A percentile compares a stretch with the other conserved stretches of the same genome.
Conservation (phyloP, 2,888 invertebrate genomes). For the Frankliniella fusca region DNA sequence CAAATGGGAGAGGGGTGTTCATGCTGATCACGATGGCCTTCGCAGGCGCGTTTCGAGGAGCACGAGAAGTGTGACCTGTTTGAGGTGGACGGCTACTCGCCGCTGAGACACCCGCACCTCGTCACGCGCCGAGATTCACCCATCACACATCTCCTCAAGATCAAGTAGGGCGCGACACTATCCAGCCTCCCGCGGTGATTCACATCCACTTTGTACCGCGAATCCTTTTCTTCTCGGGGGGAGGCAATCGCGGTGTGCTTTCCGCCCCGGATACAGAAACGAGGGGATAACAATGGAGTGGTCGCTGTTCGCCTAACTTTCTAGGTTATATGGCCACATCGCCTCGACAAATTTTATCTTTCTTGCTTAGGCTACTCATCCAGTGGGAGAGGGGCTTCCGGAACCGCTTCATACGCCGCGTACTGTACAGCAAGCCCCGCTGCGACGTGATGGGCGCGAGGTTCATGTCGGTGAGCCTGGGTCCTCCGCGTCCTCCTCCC, state of each 20-base stretch:
- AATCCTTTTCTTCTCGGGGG: not conserved
- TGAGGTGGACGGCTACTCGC: not conserved
- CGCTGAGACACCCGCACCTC: not conserved
- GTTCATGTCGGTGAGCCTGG: not conserved
- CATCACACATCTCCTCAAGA: not conserved
- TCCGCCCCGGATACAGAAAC: not conserved
- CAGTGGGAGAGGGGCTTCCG: slow-evolving; percentile 12
- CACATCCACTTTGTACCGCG: not conserved
- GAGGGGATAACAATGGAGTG: not conserved
- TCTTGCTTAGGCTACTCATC: not conserved
- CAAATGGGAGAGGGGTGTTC: too few species aligned
- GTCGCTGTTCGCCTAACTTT: not conserved
- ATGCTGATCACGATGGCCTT: not conserved
- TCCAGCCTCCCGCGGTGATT: not conserved
- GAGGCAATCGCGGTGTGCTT: not conserved
- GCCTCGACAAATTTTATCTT: not conserved
- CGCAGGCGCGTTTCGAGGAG: not conserved
- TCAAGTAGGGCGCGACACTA: not conserved
- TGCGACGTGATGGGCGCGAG: not conserved
- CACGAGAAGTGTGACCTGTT: not conserved
- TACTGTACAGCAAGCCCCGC: not conserved
- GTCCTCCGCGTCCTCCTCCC: too few species aligned
- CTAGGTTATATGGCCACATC: not conserved
- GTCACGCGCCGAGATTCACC: not conserved
- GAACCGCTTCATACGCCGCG: not conserved